A percentile compares a stretch with the other conserved stretches of the same genome.
These are phyloP conservation scores for Limnothrissa miodon DNA, from an alignment of 2,113 vertebrate species.

Conservation along the genomic window DNA sequence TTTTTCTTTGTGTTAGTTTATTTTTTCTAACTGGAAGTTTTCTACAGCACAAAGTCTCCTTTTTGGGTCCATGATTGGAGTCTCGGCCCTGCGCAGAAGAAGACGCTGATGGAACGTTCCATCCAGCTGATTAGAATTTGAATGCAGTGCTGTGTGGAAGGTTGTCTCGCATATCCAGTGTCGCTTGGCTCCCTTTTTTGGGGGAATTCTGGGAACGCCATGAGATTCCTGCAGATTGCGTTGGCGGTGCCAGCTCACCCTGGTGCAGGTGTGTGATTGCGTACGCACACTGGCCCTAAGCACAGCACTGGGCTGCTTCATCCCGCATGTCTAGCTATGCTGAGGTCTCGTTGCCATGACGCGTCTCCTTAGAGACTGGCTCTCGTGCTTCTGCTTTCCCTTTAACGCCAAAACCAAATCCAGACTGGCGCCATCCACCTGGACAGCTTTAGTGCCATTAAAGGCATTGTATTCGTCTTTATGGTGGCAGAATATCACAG, in stretches of 20 bases:
- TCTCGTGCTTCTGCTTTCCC: conserved; percentile 15
- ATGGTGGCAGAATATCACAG: not conserved
- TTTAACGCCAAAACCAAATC: conserved; percentile 21
- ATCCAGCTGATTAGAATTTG: not conserved
- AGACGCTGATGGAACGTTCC: not conserved
- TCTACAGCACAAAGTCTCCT: not conserved
- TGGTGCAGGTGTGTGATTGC: not conserved
- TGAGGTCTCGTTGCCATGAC: not conserved
- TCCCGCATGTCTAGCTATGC: not conserved
- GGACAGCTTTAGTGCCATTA: conserved; percentile 28
- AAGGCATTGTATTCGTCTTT: not conserved
- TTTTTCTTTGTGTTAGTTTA: conserved; percentile 9
- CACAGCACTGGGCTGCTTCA: not conserved
- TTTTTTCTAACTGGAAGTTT: conserved; percentile 27
- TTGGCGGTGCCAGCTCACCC: not conserved
- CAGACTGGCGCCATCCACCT: conserved; percentile 7
- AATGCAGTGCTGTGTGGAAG: conserved; percentile 23
- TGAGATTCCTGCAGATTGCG: too few species aligned
- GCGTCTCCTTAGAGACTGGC: not conserved
- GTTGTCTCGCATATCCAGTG: conserved; percentile 29
- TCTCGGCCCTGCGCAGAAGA: not conserved
- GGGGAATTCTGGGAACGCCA: not conserved
- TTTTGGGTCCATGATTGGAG: not conserved
- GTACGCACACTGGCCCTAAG: not conserved
- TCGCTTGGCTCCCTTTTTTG: conserved; percentile 2